Conservation (phyloP, 2,113 vertebrate genomes). For the Trichechus manatus region DNA sequence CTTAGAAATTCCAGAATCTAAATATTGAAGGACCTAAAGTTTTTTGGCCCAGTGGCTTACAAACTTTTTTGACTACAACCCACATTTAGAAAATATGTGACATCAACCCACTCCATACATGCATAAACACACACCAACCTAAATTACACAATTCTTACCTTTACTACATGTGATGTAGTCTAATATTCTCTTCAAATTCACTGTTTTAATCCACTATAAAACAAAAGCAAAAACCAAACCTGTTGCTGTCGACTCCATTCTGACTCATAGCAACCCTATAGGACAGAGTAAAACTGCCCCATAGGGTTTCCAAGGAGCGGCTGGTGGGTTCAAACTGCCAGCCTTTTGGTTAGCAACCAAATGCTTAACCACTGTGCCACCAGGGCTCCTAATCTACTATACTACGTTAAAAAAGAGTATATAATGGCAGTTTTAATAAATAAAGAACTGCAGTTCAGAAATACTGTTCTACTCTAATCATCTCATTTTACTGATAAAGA, state of each 20-base stretch:
- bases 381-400: neutral
- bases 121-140: neutral
- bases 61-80: neutral
- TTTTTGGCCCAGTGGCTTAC: neutral
- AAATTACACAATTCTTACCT: neutral
- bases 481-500: constrained; percentile 40
- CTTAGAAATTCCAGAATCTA: constrained; percentile 16
- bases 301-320: too few relatives aligned
- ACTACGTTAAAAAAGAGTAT: neutral
- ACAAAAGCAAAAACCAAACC: too few relatives aligned
- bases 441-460: neutral
- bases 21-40: neutral
- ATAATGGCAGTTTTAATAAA: neutral
- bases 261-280: too few relatives aligned
- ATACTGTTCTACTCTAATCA: neutral
- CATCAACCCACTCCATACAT: neutral
- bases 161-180: neutral
- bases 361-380: too few relatives aligned
- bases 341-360: too few relatives aligned
- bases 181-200: neutral
- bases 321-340: too few relatives aligned
- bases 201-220: neutral
- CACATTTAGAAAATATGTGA: neutral
- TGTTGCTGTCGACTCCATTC: too few relatives aligned
- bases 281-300: too few relatives aligned